phyloP scores from a whole-genome alignment of 2,888 invertebrate species.

The Molanna angustata region DNA sequence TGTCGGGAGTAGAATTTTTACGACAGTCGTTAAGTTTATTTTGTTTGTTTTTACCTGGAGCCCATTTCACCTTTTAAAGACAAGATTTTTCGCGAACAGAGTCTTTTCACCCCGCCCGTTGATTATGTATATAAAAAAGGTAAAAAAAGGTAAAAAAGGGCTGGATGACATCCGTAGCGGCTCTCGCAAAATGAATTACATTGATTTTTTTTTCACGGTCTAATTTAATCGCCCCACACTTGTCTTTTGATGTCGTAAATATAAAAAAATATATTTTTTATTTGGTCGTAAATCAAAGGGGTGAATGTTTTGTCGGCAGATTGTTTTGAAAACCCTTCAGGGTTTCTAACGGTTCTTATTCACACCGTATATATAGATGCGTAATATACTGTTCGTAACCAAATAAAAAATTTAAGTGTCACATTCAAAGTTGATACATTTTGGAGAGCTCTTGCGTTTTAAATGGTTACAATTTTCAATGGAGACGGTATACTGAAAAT shows the following conservation, averaged over 20 bases:
- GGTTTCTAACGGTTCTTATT: too few species aligned
- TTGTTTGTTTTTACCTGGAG: constrained; percentile 20
- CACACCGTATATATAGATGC: too few species aligned
- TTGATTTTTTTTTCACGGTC: not conserved
- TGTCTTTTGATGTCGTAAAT: not conserved
- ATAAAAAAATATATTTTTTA: not conserved
- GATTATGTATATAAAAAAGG: not conserved
- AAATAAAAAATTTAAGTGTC: too few species aligned
- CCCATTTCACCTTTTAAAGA: constrained; percentile 16
- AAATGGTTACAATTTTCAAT: too few species aligned
- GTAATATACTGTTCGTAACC: too few species aligned
- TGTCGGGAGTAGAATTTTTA: constrained; percentile 25
- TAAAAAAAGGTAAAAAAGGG: not conserved
- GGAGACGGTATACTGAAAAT: too few species aligned
- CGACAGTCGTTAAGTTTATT: constrained; percentile 23
- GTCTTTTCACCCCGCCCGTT: not conserved
- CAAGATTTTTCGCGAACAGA: constrained; percentile 9
- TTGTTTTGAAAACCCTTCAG: not conserved
- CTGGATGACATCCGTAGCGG: not conserved
- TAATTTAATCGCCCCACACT: not conserved
- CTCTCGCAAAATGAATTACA: not conserved
- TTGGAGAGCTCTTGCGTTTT: too few species aligned
- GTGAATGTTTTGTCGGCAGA: not conserved
- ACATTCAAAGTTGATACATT: too few species aligned
- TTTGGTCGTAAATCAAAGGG: not conserved